A percentile compares a stretch with the other conserved stretches of the same genome.
Conservation (phyloP, 2,113 vertebrate genomes). For the Regulus satrapa region DNA sequence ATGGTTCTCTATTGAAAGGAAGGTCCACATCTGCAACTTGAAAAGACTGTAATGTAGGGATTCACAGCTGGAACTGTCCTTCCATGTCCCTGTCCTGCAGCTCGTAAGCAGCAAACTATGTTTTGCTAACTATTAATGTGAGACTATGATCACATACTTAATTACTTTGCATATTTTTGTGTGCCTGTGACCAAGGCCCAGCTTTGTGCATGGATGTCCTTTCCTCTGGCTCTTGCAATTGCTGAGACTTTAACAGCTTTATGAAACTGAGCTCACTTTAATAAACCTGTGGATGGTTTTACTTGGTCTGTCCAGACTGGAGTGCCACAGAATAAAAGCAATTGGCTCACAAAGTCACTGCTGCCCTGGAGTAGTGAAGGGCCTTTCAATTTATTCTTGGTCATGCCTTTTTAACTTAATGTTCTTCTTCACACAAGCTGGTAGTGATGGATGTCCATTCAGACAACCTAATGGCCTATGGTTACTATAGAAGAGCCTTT, state of each 20-base stretch:
- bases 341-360: constrained; percentile 11
- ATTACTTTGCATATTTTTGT: not conserved
- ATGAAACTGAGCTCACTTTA: not conserved
- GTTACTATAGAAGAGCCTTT: constrained; percentile 27
- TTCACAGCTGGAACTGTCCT: not conserved
- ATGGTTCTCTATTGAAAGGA: not conserved
- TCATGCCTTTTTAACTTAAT: constrained; percentile 60
- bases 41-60: not conserved
- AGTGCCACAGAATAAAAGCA: not conserved
- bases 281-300: not conserved
- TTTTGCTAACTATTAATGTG: not conserved
- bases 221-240: not conserved
- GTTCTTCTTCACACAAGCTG: constrained; percentile 54
- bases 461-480: constrained; percentile 55
- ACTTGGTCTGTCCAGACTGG: not conserved
- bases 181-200: not conserved
- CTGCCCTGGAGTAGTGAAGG: not conserved
- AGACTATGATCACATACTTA: not conserved
- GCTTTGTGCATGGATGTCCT: not conserved
- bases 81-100: not conserved
- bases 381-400: constrained; percentile 55
- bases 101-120: not conserved
- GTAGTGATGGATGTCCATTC: constrained; percentile 51
- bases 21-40: not conserved
- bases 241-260: not conserved